Percentiles rank a stretch among this genome's conserved stretches.
Conservation (phyloP, 2,888 invertebrate genomes). For the Ochropacha duplaris region DNA sequence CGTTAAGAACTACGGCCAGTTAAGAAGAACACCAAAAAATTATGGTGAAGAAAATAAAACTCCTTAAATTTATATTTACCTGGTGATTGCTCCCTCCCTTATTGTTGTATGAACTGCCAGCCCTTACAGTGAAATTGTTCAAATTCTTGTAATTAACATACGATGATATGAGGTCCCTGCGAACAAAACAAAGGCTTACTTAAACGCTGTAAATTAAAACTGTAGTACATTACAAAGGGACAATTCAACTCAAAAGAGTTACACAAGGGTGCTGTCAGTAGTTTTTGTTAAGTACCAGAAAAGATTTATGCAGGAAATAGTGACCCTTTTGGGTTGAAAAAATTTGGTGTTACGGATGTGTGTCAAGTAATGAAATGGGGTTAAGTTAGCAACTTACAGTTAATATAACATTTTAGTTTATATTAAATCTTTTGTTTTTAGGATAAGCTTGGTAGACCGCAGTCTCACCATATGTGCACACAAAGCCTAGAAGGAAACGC, state of each 20-base stretch:
- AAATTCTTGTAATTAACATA: constrained; percentile 65
- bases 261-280: not conserved
- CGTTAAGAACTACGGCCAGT: too few species aligned
- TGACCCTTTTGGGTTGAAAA: not conserved
- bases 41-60: too few species aligned
- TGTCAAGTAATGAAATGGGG: not conserved
- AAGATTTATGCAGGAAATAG: not conserved
- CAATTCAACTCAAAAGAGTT: not conserved
- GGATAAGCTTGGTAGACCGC: too few species aligned
- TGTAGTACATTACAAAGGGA: not conserved
- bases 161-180: constrained; percentile 57
- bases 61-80: constrained; percentile 39
- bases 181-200: constrained; percentile 22
- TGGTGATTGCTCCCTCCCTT: constrained; percentile 59
- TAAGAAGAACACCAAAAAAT: too few species aligned
- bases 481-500: too few species aligned
- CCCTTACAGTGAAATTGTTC: constrained; percentile 54
- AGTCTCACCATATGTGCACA: too few species aligned
- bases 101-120: constrained; percentile 69
- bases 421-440: too few species aligned
- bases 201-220: not conserved
- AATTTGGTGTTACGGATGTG: not conserved
- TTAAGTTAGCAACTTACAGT: not conserved
- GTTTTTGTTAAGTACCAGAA: not conserved
- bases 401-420: not conserved